phyloP scores from a whole-genome alignment of 2,797 vertebrate genomes.

The Mastacembelus armatus region DNA sequence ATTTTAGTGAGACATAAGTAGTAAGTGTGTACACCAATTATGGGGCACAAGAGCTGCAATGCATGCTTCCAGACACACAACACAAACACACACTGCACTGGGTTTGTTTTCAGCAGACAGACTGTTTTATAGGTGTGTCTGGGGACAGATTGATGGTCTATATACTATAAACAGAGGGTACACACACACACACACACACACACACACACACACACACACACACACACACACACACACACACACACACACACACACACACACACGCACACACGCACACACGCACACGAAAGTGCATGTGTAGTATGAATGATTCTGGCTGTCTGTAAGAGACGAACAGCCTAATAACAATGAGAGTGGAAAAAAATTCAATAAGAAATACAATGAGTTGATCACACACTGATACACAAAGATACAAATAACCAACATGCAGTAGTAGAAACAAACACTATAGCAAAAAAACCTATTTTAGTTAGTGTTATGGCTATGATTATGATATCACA shows the following conservation, averaged over 20 bases:
- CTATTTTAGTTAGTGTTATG: background rate
- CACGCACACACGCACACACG: conserved; percentile 4
- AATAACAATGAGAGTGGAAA: conserved; percentile 18
- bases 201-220: conserved; percentile 17
- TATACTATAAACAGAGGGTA: conserved; percentile 27
- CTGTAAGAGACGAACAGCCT: conserved; percentile 25
- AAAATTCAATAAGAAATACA: background rate
- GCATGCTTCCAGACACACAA: conserved; percentile 25
- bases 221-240: conserved; percentile 13
- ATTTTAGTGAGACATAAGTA: conserved; percentile 57
- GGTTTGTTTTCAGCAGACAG: conserved; percentile 39
- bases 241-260: conserved; percentile 5
- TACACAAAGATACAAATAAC: background rate
- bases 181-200: conserved; percentile 1
- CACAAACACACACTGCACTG: conserved; percentile 11
- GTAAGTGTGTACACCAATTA: conserved; percentile 51
- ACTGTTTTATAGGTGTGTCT: conserved; percentile 53
- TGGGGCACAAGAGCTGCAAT: conserved; percentile 33
- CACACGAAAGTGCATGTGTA: conserved; percentile 30
- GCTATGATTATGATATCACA: conserved; percentile 4
- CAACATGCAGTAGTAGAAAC: background rate
- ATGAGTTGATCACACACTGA: background rate
- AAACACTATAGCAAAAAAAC: background rate
- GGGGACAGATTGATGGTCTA: conserved; percentile 40
- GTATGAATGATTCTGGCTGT: conserved; percentile 35